Percentiles rank a stretch among this genome's conserved stretches.
Evolutionary conservation across 2,888 invertebrate species (phyloP).

Genomic region (Clanis bilineata): DNA sequence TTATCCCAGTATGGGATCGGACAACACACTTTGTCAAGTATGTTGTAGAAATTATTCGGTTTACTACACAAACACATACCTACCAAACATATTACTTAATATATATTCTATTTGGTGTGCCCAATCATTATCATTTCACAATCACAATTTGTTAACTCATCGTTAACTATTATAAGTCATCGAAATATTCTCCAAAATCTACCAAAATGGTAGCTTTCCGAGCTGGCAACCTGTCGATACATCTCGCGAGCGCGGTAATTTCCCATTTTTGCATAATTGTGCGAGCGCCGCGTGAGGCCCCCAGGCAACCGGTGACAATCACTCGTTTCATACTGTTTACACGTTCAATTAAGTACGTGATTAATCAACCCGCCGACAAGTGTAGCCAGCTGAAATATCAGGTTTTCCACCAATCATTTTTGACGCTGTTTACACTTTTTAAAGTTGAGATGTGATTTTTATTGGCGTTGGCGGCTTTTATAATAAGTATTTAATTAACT

Average conservation of each 20-base stretch:
- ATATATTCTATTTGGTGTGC: too few relatives aligned
- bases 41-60: too few relatives aligned
- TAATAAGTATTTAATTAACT: too few relatives aligned
- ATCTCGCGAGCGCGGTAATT: slow-evolving; percentile 46
- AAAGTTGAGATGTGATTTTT: slow-evolving; percentile 5
- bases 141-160: not conserved
- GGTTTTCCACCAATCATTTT: slow-evolving; percentile 11
- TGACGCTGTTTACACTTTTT: not conserved
- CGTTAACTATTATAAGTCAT: not conserved
- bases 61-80: too few relatives aligned
- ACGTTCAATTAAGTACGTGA: slow-evolving; percentile 33
- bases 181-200: not conserved
- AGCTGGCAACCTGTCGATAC: slow-evolving; percentile 24
- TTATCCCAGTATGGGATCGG: too few relatives aligned
- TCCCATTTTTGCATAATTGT: slow-evolving; percentile 71
- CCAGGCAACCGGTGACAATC: slow-evolving; percentile 57
- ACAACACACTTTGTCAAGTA: too few relatives aligned
- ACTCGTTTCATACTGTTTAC: slow-evolving; percentile 37
- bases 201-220: not conserved
- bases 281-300: slow-evolving; percentile 59
- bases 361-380: slow-evolving; percentile 29
- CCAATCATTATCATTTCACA: not conserved
- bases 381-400: slow-evolving; percentile 9
- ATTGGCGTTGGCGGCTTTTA: not conserved
- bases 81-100: too few relatives aligned